Conservation (phyloP, 2,888 invertebrate genomes). For the Charanyca ferruginea region DNA sequence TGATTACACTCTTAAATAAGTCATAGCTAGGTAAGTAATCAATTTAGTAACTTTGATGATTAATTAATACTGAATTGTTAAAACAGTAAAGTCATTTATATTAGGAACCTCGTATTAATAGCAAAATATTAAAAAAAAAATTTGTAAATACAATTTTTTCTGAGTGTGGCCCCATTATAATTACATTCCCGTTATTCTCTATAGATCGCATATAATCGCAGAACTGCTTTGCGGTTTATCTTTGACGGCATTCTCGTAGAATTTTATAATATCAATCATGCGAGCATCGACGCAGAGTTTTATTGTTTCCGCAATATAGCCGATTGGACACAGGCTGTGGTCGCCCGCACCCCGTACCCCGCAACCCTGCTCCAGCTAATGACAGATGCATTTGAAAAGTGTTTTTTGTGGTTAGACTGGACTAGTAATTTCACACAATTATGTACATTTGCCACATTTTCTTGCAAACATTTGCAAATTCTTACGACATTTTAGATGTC, state of each 20-base stretch:
- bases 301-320: slow-evolving; percentile 80
- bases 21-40: background rate
- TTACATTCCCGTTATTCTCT: slow-evolving; percentile 65
- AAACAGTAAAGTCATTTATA: slow-evolving; percentile 1
- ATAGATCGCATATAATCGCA: slow-evolving; percentile 63
- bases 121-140: slow-evolving; percentile 7
- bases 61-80: background rate
- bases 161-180: slow-evolving; percentile 50
- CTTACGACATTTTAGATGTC: slow-evolving; percentile 6
- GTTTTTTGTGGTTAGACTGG: slow-evolving; percentile 34
- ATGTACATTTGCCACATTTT: slow-evolving; percentile 32
- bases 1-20: background rate
- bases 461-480: slow-evolving; percentile 2
- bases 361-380: slow-evolving; percentile 31
- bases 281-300: slow-evolving; percentile 65
- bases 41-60: background rate
- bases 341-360: slow-evolving; percentile 41
- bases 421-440: slow-evolving; percentile 15
- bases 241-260: slow-evolving; percentile 58
- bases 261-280: slow-evolving; percentile 76
- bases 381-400: slow-evolving; percentile 48
- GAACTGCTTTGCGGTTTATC: slow-evolving; percentile 65
- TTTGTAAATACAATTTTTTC: slow-evolving; percentile 28
- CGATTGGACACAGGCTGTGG: slow-evolving; percentile 69
- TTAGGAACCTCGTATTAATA: slow-evolving; percentile 1